Evolutionary conservation across 2,797 vertebrate species (phyloP).

Genomic region (Intellagama lesueurii): DNA sequence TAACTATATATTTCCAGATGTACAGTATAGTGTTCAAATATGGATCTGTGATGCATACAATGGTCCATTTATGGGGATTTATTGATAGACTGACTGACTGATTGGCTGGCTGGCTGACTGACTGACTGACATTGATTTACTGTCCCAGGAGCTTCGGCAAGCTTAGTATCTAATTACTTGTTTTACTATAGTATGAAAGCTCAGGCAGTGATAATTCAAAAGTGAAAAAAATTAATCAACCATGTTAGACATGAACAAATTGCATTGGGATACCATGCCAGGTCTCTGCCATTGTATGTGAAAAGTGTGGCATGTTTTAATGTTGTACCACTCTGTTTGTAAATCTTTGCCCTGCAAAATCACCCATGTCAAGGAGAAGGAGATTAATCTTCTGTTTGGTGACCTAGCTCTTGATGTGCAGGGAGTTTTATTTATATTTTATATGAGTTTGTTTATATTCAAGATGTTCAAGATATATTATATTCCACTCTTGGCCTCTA

Average conservation of each 20-base stretch:
- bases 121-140: too few relatives aligned
- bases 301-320: background rate
- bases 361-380: background rate
- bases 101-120: too few relatives aligned
- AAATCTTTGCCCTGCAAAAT: background rate
- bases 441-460: too few relatives aligned
- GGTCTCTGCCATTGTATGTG: background rate
- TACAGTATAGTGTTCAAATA: conserved; percentile 17
- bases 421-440: background rate
- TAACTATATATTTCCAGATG: conserved; percentile 8
- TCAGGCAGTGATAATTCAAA: too few relatives aligned
- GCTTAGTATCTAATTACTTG: background rate
- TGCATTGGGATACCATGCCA: background rate
- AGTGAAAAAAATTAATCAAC: background rate
- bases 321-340: background rate
- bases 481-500: background rate
- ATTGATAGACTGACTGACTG: too few relatives aligned
- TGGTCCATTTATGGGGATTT: conserved; percentile 14
- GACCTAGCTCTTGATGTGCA: background rate
- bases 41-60: background rate
- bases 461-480: background rate
- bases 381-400: background rate
- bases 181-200: too few relatives aligned
- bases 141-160: background rate
- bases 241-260: background rate